Base-by-base conservation (phyloP, 1,140 invertebrate genomes). In the Drosophila cardini region DNA sequence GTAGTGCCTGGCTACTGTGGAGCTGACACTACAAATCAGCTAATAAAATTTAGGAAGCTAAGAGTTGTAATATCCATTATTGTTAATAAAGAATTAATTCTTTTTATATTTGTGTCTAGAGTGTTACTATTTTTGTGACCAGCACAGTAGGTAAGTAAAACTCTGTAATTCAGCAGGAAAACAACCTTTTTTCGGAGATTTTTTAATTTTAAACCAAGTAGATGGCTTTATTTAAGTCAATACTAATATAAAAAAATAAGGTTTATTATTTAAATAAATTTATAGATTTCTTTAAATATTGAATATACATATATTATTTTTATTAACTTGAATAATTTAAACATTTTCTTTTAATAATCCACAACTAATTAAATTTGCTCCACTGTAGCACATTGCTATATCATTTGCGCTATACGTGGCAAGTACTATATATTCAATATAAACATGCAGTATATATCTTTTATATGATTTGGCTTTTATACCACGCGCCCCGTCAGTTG, bases 371-470 rank as follows among this genome's bases (percentile, higher is more conserved):
- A 0, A 4, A 16, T 63, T 53, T 9, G 52, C n/a, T 45, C 83
- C 83, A 86, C 82, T 78, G 82, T 86, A 50, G 48, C 16, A 9
- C 38, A 57, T 53, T 43, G 40, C 36, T 36, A 30, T 36, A 30
- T 53, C 70, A 50, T 21, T 67, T 76, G 69, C 75, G 67, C 73
- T 75, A 67, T 55, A 53, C 45, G 21, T 11, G 11, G 21, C 21
- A 26, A 26, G 21, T 26, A 26, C 21, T 30, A 40, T 45, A 45
- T 32, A 46, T 57, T 78, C 56, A 79, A 86, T 87, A 86, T 86
- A 86, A 86, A 87, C 83, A 86, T 56, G 61, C 63, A 76, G 38
- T 70, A 76, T 70, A 76, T 83, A 86, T 82, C 76, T 79, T 86
- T 87, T 77, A 86, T 87, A 76, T 68, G 79, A 79, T 87, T 82